phyloP scores from a whole-genome alignment of 2,888 invertebrate species.

The Dione vanillae region DNA sequence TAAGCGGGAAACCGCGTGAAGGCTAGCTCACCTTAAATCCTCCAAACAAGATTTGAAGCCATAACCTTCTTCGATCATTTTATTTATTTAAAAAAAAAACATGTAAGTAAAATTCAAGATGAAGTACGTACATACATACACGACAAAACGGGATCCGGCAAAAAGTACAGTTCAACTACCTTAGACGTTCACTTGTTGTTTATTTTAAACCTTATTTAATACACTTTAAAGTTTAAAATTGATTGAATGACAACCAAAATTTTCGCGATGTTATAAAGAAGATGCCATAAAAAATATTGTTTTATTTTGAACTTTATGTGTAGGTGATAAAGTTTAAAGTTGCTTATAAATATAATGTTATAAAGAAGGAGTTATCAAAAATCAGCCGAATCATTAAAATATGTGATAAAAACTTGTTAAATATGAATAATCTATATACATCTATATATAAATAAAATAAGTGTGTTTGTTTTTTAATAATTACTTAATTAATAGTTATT shows the following conservation, averaged over 20 bases:
- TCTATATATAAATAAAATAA: too few relatives aligned
- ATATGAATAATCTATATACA: slow-evolving; percentile 5
- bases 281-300: not conserved
- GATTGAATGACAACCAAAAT: not conserved
- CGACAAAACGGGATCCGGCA: slow-evolving; percentile 17
- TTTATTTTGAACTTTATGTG: not conserved
- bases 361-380: not conserved
- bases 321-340: not conserved
- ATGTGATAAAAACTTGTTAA: slow-evolving; percentile 11
- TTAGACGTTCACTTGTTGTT: not conserved
- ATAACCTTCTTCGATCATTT: not conserved
- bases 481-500: too few relatives aligned
- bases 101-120: slow-evolving; percentile 6
- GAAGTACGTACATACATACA: not conserved
- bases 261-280: not conserved
- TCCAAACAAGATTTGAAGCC: not conserved
- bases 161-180: slow-evolving; percentile 25
- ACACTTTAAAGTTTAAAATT: not conserved
- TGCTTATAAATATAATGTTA: not conserved
- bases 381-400: not conserved
- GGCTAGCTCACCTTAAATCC: too few relatives aligned
- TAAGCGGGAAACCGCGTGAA: too few relatives aligned
- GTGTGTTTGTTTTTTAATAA: too few relatives aligned
- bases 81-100: not conserved
- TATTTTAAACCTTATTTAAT: not conserved